Percentiles rank a stretch among this genome's conserved stretches.
Evolutionary conservation across 2,113 vertebrate genomes (phyloP).

Genomic region (Climacteris rufus): DNA sequence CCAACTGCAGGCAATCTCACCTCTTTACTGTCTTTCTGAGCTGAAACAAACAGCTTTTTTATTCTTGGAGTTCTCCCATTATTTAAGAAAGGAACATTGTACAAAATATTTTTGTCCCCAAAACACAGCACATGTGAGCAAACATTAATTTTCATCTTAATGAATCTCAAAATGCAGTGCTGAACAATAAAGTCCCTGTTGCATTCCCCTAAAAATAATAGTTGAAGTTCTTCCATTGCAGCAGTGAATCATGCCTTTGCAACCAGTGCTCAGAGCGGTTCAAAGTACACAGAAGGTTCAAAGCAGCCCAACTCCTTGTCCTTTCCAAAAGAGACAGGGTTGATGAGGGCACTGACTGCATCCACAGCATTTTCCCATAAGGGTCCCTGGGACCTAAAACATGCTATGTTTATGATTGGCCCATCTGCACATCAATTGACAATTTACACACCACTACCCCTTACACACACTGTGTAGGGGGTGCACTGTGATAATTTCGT

Average conservation of each 20-base stretch:
- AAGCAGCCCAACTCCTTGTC: background rate
- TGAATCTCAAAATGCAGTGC: background rate
- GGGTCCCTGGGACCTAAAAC: background rate
- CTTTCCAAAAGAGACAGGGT: background rate
- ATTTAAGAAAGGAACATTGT: background rate
- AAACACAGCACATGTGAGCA: background rate
- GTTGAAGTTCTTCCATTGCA: background rate
- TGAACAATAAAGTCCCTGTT: background rate
- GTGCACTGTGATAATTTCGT: background rate
- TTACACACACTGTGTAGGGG: background rate
- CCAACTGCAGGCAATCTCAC: background rate
- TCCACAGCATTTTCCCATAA: background rate
- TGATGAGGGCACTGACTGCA: background rate
- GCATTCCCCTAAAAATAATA: background rate
- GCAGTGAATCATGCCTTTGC: background rate
- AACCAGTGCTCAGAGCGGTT: background rate
- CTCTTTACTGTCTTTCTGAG: background rate
- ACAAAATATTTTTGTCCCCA: background rate
- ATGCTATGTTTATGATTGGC: background rate
- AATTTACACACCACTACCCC: background rate
- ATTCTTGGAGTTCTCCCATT: background rate
- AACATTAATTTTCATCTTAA: background rate
- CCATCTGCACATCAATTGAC: accelerated
- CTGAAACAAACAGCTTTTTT: background rate
- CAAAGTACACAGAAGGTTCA: background rate